phyloP scores from a whole-genome alignment of 1,140 invertebrate species.

The Lutraria rhynchaena region DNA sequence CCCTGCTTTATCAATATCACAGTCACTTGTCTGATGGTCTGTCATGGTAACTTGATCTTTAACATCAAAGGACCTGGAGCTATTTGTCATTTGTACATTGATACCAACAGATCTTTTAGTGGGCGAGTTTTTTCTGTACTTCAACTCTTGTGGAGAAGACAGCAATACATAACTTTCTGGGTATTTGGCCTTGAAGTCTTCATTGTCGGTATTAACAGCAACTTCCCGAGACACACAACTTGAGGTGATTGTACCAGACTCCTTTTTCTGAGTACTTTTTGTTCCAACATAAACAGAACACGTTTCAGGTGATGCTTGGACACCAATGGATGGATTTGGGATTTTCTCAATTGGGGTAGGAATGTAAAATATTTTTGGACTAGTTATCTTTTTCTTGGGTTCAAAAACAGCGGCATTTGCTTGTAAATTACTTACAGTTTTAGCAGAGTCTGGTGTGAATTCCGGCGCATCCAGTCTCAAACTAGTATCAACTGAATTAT shows the following conservation, averaged over 20 bases:
- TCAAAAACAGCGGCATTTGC: neutral
- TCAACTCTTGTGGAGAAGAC: too few species aligned
- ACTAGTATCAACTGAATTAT: neutral
- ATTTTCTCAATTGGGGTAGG: neutral
- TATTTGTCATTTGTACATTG: neutral
- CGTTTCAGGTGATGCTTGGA: conserved; percentile 11
- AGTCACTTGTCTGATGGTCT: too few species aligned
- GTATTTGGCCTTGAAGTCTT: neutral
- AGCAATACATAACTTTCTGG: too few species aligned
- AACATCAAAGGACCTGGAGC: neutral
- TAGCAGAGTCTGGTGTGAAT: conserved; percentile 16
- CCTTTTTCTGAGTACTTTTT: conserved; percentile 9
- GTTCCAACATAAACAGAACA: conserved; percentile 5
- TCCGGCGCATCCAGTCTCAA: conserved; percentile 34
- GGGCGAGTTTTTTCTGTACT: too few species aligned
- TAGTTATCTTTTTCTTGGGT: neutral
- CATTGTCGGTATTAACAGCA: conserved; percentile 9
- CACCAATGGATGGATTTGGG: conserved; percentile 7
- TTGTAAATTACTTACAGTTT: neutral
- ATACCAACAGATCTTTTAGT: conserved; percentile 35
- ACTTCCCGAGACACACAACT: conserved; percentile 33
- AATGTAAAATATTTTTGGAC: neutral
- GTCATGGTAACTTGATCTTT: neutral
- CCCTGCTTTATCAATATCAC: neutral
- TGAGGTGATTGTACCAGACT: conserved; percentile 4